Conservation (phyloP, 2,888 invertebrate genomes). For the Cotesia congregata region DNA sequence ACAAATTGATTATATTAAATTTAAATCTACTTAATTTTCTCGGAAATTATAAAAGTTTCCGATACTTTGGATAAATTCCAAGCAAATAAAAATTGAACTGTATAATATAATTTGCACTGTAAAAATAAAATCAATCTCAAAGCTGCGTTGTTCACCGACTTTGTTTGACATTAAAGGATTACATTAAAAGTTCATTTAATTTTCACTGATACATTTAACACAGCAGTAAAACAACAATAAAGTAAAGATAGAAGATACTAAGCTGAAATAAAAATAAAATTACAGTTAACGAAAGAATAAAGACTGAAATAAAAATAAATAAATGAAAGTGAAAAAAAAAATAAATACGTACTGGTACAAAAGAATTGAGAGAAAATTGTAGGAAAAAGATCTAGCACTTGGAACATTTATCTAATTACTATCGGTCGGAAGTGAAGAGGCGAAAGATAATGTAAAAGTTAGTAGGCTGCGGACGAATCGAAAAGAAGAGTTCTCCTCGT, state of each 20-base stretch:
- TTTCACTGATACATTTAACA: background rate
- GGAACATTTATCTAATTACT: conserved; percentile 31
- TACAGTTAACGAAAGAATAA: background rate
- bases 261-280: conserved; percentile 8
- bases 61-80: no score
- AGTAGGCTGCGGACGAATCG: conserved; percentile 16
- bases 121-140: background rate
- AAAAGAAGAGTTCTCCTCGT: background rate
- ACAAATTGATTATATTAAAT: no score
- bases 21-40: no score
- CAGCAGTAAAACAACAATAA: conserved; percentile 3
- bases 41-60: no score
- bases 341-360: background rate
- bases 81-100: background rate
- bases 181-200: conserved; percentile 12
- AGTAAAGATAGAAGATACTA: background rate
- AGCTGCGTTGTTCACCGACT: background rate
- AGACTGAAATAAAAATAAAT: background rate
- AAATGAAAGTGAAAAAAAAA: background rate
- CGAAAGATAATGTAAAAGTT: conserved; percentile 32
- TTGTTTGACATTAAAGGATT: background rate
- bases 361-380: conserved; percentile 11
- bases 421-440: conserved; percentile 28
- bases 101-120: background rate
- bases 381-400: background rate